Evolutionary conservation across 2,797 vertebrate species (phyloP), one percentile per base, ranked within the genome.

Genomic region (Trematomus bernacchii): DNA sequence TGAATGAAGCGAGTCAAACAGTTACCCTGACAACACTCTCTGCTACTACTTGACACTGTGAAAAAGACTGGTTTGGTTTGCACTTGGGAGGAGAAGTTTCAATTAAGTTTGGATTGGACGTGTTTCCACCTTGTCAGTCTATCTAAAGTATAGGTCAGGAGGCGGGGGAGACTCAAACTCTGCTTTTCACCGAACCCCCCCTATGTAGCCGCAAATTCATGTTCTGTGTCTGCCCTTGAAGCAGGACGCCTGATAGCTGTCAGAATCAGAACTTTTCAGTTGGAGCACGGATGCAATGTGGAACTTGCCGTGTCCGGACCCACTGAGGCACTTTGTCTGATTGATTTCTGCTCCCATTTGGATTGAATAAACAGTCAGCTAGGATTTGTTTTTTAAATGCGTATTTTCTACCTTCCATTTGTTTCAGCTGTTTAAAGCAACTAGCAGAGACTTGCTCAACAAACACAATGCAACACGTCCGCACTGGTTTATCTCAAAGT

Each of bases 21-120:
- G 80, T 87, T 79, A 40, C 86, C 72, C 2, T 84, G 85, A 81
- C 68, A 72, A 88, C 77, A 71, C 71, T 54, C 27, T 47, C 58
- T 76, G 62, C 40, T 23, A 50, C 30, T 27, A 66, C 65, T 66
- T 5, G 0, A 12, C 47, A n/a, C 52, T 6, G 14, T 19, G 37
- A 66, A 53, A 48, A 65, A 69, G 0, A 74, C 5, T 3, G 19
- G 10, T 71, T 77, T 37, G 15, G 18, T 42, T 51, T 19, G 67
- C 33, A 33, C 43, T 66, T 9, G 47, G 14, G 13, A 46, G 64
- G 59, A 61, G 40, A 62, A 62, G 19, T 55, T 47, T 77, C 55
- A 73, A 69, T 76, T 55, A 62, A 53, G 43, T 52, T 52, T 14
- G 54, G 75, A 77, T 44, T 55, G 44, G 76, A 48, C 5, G 1